These are phyloP conservation scores for Eptatretus burgeri DNA, from an alignment of 2,113 vertebrate genomes.

Conservation along the genomic window DNA sequence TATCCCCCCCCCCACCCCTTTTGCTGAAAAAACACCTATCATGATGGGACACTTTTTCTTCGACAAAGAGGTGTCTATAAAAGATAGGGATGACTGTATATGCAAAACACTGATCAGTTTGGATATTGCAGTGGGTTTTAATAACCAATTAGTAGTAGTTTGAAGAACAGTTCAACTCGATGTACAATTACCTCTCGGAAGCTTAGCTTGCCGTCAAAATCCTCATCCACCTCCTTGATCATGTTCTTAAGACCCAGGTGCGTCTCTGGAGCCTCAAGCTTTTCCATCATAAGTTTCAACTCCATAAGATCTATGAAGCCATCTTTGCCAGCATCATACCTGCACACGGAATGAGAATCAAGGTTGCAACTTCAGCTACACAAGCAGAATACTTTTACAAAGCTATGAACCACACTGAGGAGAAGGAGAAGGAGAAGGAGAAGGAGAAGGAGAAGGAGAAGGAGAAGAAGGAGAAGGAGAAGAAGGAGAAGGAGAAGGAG, in stretches of 20 bases:
- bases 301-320: conserved; percentile 87
- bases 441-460: neutral
- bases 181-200: conserved; percentile 45
- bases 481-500: neutral
- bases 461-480: neutral
- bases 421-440: neutral
- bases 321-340: conserved; percentile 44
- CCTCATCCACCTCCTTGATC: conserved; percentile 89
- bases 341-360: conserved; percentile 11
- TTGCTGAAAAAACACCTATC: too few relatives aligned
- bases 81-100: neutral
- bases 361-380: too few relatives aligned
- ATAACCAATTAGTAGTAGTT: too few relatives aligned
- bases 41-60: neutral
- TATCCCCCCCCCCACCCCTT: neutral
- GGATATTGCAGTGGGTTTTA: too few relatives aligned
- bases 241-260: conserved; percentile 78
- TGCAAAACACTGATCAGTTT: neutral
- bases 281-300: conserved; percentile 92
- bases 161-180: too few relatives aligned
- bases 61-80: neutral
- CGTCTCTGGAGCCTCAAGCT: conserved; percentile 56
- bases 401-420: too few relatives aligned
- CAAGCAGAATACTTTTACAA: too few relatives aligned
- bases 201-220: conserved; percentile 62